Base-by-base conservation (phyloP, 2,113 vertebrate species). In the Dipodomys ordii region DNA sequence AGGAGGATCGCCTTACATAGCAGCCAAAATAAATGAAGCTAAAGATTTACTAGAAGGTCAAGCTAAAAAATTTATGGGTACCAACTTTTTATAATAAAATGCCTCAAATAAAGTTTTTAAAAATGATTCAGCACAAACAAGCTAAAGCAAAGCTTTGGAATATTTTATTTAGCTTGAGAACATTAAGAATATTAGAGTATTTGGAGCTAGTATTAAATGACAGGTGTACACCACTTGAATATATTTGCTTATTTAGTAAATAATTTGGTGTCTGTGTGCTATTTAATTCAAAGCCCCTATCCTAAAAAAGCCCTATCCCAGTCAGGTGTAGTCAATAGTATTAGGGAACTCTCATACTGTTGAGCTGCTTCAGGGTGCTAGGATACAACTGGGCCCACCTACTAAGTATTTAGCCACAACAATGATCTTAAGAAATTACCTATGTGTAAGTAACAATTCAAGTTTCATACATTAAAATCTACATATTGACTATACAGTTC, bases 21-120 rank as follows among this genome's bases (percentile, higher is more conserved):
- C 99, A 88, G 98, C 99, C 90, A 99, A 99, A 98, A 99, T 99
- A 95, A 99, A 99, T 12, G 99, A 99, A 98, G 99, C 99, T 16
- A 99, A 99, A 97, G 99, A 99, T 97, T 97, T 99, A 93, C 97
- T 99, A 97, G 99, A 99, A n/a, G 98, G 97, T 87, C 99, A 99
- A 97, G 94, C 97, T 85, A 99, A 99, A 97, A 99, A 99, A 76
- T 90, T 28, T 91, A 91, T 94, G 0, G 93, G 32, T 93, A 91
- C 87, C 87, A 85, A 67, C 93, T 94, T 97, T 97, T 96, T 95
- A 62, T 97, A 96, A 98, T 98, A 97, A 39, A 98, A 65, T 65
- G 35, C 32, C 87, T 90, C 67, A 96, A 71, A 76, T 94, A 28
- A 74, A 44, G 82, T 93, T 84, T 94, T 90, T 77, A 78, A 82